Evolutionary conservation across 2,888 invertebrate genomes (phyloP), one percentile per base, ranked within the genome.

Genomic region (Ophonus ardosiacus): DNA sequence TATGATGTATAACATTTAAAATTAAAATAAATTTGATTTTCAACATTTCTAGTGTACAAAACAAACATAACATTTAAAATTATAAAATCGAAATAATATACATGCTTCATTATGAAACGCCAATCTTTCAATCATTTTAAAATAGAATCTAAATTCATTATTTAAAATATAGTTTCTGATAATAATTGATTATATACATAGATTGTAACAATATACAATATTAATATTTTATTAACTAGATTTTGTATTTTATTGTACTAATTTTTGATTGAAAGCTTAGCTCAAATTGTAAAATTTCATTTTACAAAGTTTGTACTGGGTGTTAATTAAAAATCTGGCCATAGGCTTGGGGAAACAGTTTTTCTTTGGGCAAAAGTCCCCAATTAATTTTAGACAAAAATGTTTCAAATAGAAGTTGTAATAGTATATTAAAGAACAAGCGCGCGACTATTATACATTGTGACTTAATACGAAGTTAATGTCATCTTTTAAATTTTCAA

Each of bases 1-100:
- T 84, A 86, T 86, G 84, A 85, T 86, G 86, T 86, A 86, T 85
- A 83, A 85, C 85, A 74, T 81, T 85, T 85, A 84, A 84, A 84
- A 86, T 86, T 84, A 85, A 83, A 76, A 84, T 81, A 84, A 71
- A 86, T 82, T 68, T 84, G 71, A 74, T 56, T 84, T 81, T 80
- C 59, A 86, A 83, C 18, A 78, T 51, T 59, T 40, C 15, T 56
- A 71, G 68, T 85, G 59, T 71, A 68, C 40, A 43, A 51, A 51
- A 51, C 31, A 31, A 65, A 61, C 38, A 38, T 57, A 63, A 63
- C 24, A 76, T 31, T 15, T 57, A 63, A 78, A 51, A 78, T 78
- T 31, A 74, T 10, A 84, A 68, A 63, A 63, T 63, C 63, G 63
- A 63, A 63, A 18, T 18, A 63, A 18, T 18, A 63, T 63, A 40